Base-by-base conservation (phyloP, 2,113 vertebrate genomes). In the Microcebus ravelobensis region DNA sequence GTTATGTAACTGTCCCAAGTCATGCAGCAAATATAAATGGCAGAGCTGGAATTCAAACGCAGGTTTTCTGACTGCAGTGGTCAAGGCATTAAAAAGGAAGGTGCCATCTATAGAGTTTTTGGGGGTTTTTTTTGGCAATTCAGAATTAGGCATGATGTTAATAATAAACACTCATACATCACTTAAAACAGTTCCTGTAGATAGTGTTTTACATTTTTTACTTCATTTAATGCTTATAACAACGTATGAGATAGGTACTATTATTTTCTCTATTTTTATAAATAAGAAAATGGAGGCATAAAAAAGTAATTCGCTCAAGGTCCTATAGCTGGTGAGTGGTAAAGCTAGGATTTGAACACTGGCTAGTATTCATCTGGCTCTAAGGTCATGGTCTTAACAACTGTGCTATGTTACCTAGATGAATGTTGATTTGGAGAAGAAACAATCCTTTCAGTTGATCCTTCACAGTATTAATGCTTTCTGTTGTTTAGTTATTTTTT, bases 181-280 rank as follows among this genome's bases (percentile, higher is more conserved):
- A 84, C 59, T 92, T 86, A 92, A 73, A 83, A 15, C 87, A 87
- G 61, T 86, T 81, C 18, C 52, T 92, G 15, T 70, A 39, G 12
- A 70, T 76, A 29, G 18, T 95, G 63, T 13, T 67, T 73, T 92
- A 67, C 25, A 68, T 87, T 91, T 74, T 87, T 95, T 93, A 91
- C 6, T 76, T 81, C 36, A 50, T 91, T 83, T 91, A 87, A 94
- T 91, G n/a, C 34, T 86, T 86, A 4, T 8, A 70, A 59, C 67
- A 86, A 34, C 42, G 42, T 82, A 70, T 61, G 57, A 61, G 11
- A 14, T 84, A 95, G 23, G 42, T 74, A 74, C 48, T 82, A 29
- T 90, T 76, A 18, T 55, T 83, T 36, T 82, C 10, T 93, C 42
- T 20, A 45, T 42, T 83, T 83, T 93, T 84, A 76, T 20, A 87